Base-by-base conservation (phyloP, 2,113 vertebrate genomes). In the Oplegnathus fasciatus region DNA sequence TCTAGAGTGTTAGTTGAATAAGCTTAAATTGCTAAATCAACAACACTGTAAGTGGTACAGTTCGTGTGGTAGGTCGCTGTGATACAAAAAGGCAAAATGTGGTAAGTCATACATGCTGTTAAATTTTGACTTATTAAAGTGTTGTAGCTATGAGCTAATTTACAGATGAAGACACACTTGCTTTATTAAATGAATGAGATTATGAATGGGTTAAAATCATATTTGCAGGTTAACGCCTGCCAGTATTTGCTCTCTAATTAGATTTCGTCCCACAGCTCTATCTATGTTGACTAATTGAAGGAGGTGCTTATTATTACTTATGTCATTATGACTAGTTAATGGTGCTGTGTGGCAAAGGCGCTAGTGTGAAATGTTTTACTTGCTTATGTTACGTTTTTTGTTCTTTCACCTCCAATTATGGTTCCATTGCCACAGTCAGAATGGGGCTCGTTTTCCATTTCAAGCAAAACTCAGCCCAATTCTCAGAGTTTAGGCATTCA, bases 211-310 rank as follows among this genome's bases (percentile, higher is more conserved):
- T 26, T 67, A 34, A 40, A 83, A 73, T 44, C 20, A 15, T 14
- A 74, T 72, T 73, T 79, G 73, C 4, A 46, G 48, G 14, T 71
- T 57, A 34, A 80, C 2, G 4, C 30, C 40, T 54, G 26, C 18
- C 52, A 52, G 50, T 50, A 65, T 72, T 57, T 77, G 60, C 50
- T 24, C n/a, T 67, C 9, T 40, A 55, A 87, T 78, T 26, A 58
- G 20, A 85, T 81, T 81, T 81, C 0, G 3, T 69, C 60, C 9
- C 24, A 55, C 52, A 66, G 52, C 26, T 60, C 17, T 69, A 54
- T 81, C 7, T 5, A 3, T 50, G 24, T 30, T 20, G n/a, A 62
- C 7, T 37, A 42, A 69, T 32, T 60, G 62, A 20, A 34, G 8
- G 50, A 28, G 40, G 28, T n/a, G 66, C 37, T 64, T 61, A 20